Percentiles rank a stretch among this genome's conserved stretches.
phyloP scores from a whole-genome alignment of 2,888 invertebrate genomes.

The Oscheius sp. region DNA sequence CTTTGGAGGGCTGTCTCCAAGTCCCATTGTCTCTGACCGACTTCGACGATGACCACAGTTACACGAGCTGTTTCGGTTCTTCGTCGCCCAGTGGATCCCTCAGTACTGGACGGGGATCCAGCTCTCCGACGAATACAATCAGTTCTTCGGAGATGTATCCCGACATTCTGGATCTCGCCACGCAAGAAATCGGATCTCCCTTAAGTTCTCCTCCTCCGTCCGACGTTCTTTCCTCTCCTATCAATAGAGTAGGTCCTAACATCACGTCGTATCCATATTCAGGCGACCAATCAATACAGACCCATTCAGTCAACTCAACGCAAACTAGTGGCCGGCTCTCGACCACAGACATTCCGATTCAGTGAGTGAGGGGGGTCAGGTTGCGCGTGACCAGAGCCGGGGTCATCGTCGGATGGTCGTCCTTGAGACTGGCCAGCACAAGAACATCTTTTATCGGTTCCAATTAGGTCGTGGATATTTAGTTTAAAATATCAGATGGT shows the following conservation, averaged over 20 bases:
- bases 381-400: slow-evolving; percentile 14
- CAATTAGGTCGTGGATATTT: not conserved
- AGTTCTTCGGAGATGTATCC: slow-evolving; percentile 17
- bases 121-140: slow-evolving; percentile 30
- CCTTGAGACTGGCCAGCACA: slow-evolving; percentile 6
- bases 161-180: slow-evolving; percentile 24
- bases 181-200: slow-evolving; percentile 1
- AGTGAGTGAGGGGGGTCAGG: slow-evolving; percentile 23
- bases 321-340: slow-evolving; percentile 15
- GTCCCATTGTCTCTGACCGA: too few relatives aligned
- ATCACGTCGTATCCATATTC: not conserved
- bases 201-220: slow-evolving; percentile 3
- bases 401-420: not conserved
- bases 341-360: slow-evolving; percentile 24
- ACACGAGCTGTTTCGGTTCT: slow-evolving; percentile 2
- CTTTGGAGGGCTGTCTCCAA: not conserved
- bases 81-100: slow-evolving; percentile 19
- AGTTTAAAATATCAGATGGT: not conserved
- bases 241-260: not conserved
- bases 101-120: slow-evolving; percentile 18
- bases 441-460: not conserved
- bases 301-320: not conserved
- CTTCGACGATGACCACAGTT: slow-evolving; percentile 21
- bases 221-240: not conserved
- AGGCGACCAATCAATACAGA: not conserved